These are phyloP conservation scores for Olivierus martensii DNA, from an alignment of 1,140 invertebrate genomes.

Conservation along the genomic window DNA sequence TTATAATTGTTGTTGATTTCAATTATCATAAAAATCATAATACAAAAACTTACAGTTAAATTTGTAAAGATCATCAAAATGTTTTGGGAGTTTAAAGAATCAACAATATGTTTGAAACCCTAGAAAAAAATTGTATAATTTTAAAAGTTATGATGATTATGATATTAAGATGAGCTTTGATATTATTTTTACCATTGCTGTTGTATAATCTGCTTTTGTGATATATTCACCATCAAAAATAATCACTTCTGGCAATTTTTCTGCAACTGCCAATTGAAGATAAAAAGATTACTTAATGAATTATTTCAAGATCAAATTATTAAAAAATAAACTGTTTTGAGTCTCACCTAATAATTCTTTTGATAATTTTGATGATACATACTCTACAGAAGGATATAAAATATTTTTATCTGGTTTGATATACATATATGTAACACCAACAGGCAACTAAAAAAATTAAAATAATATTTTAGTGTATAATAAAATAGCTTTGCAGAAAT, in stretches of 20 bases:
- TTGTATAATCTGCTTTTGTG: slow-evolving; percentile 19
- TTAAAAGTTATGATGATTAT: background rate
- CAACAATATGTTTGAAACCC: background rate
- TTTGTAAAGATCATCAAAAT: slow-evolving; percentile 3
- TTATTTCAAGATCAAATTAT: no score
- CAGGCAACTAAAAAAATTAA: slow-evolving; percentile 6
- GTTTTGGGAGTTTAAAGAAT: slow-evolving; percentile 2
- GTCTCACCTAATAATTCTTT: slow-evolving; percentile 14
- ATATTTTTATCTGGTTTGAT: slow-evolving; percentile 22
- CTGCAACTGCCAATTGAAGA: no score
- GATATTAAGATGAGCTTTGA: no score
- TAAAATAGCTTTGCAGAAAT: no score
- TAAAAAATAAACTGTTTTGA: background rate
- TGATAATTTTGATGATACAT: slow-evolving; percentile 19
- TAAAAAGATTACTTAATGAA: no score
- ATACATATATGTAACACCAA: slow-evolving; percentile 16
- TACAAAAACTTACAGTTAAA: slow-evolving; percentile 8
- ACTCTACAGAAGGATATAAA: slow-evolving; percentile 23
- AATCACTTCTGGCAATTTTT: background rate
- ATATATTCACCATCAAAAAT: slow-evolving; percentile 20
- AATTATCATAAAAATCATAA: no score
- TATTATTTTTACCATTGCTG: slow-evolving; percentile 17
- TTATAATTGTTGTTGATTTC: no score
- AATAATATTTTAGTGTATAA: background rate
- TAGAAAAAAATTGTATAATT: background rate